phyloP scores from a whole-genome alignment of 2,113 vertebrate species.

The Hepsetus odoe region DNA sequence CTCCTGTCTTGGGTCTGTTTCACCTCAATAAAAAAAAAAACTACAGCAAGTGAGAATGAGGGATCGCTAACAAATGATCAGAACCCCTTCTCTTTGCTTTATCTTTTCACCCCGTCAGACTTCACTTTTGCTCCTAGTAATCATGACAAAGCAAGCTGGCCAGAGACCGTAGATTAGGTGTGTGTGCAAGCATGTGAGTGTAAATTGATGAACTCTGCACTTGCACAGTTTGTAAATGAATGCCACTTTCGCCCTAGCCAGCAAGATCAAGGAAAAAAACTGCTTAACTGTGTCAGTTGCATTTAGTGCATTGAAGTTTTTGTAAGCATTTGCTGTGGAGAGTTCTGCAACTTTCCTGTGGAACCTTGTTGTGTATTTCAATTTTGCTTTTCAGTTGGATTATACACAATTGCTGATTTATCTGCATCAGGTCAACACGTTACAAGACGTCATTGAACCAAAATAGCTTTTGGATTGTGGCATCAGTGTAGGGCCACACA shows the following conservation, averaged over 20 bases:
- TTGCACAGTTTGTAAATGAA: background rate
- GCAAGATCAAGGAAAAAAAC: background rate
- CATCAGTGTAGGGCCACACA: background rate
- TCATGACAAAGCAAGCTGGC: background rate
- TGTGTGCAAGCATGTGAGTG: background rate
- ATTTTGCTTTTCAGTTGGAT: background rate
- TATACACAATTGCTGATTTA: background rate
- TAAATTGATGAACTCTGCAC: background rate
- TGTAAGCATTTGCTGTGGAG: background rate
- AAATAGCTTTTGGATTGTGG: constrained; percentile 8
- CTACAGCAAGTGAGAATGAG: no score
- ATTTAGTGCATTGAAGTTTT: background rate
- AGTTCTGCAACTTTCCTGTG: background rate
- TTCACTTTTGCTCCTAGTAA: no score
- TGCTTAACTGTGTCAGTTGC: background rate
- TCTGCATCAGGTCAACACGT: background rate
- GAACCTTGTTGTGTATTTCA: background rate
- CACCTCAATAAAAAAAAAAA: no score
- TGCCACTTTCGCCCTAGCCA: background rate
- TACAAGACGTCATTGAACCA: background rate
- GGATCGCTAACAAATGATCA: no score
- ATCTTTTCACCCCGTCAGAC: background rate
- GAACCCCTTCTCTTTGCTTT: background rate
- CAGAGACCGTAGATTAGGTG: background rate
- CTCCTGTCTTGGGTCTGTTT: no score